A percentile compares a stretch with the other conserved stretches of the same genome.
Evolutionary conservation across 2,888 invertebrate genomes (phyloP).

Genomic region (Drosophila macrospina): DNA sequence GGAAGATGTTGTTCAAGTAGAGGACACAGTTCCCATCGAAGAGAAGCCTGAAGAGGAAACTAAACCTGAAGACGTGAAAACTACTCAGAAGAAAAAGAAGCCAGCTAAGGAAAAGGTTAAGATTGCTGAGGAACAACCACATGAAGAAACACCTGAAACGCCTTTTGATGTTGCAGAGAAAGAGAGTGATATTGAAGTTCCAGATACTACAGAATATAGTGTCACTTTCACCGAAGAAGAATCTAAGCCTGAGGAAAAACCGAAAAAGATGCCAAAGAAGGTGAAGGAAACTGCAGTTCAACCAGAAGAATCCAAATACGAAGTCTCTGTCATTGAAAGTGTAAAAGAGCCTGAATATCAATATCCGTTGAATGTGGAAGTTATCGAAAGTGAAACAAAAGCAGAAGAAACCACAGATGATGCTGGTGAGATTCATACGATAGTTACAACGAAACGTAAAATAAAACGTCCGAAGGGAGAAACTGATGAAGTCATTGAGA

Average conservation of each 20-base stretch:
- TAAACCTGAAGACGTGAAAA: conserved; percentile 35
- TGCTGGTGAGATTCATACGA: conserved; percentile 83
- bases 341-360: conserved; percentile 39
- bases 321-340: conserved; percentile 57
- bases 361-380: conserved; percentile 71
- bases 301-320: conserved; percentile 32
- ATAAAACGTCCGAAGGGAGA: conserved; percentile 84
- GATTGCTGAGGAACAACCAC: conserved; percentile 86
- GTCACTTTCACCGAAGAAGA: conserved; percentile 48
- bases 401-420: conserved; percentile 84
- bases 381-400: conserved; percentile 85
- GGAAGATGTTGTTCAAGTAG: conserved; percentile 41
- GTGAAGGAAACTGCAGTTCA: conserved; percentile 27
- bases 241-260: conserved; percentile 18
- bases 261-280: conserved; percentile 32
- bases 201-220: conserved; percentile 61
- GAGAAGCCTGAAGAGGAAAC: conserved; percentile 44
- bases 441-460: conserved; percentile 85
- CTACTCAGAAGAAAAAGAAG: conserved; percentile 57
- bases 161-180: conserved; percentile 37
- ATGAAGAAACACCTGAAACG: conserved; percentile 30
- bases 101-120: conserved; percentile 67
- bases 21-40: conserved; percentile 67
- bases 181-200: conserved; percentile 66
- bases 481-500: conserved; percentile 84